Percentiles rank a stretch among this genome's conserved stretches.
Evolutionary conservation across 2,888 invertebrate species (phyloP).

Genomic region (Eilema sororculum): DNA sequence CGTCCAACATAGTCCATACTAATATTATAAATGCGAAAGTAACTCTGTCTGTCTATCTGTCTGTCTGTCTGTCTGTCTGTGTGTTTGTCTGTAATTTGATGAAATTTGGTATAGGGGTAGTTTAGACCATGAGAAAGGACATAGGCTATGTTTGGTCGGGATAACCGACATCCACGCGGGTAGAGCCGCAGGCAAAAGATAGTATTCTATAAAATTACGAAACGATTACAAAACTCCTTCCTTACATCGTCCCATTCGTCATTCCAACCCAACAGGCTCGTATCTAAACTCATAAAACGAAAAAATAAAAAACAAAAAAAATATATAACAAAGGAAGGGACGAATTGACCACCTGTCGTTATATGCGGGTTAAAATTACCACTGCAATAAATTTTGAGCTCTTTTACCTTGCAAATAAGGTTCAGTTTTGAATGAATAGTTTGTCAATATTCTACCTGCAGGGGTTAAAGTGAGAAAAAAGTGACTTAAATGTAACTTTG

Average conservation of each 20-base stretch:
- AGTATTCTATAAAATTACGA: not conserved
- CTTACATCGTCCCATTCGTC: conserved; percentile 5
- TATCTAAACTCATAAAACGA: conserved; percentile 22
- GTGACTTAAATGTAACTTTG: conserved; percentile 36
- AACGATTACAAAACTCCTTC: conserved; percentile 3
- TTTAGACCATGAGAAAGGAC: too few species aligned
- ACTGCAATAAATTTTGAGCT: conserved; percentile 4
- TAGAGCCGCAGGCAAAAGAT: too few species aligned
- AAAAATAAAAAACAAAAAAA: conserved; percentile 33
- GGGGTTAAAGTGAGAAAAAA: conserved; percentile 33
- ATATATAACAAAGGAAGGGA: conserved; percentile 48
- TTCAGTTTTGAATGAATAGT: not conserved
- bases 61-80: too few species aligned
- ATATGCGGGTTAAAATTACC: conserved; percentile 38
- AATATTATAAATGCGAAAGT: too few species aligned
- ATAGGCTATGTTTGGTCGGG: too few species aligned
- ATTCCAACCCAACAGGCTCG: conserved; percentile 4
- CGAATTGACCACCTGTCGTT: conserved; percentile 49
- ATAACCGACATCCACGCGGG: too few species aligned
- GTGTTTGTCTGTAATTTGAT: too few species aligned
- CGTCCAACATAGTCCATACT: too few species aligned
- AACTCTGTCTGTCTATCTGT: too few species aligned
- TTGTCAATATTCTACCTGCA: conserved; percentile 40
- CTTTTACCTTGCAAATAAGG: fast-evolving
- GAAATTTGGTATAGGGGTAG: too few species aligned